Evolutionary conservation across 37 sponge, comb jelly and placozoan species (phyloP), one percentile per base, ranked within the genome.

Genomic region (Spongia lamella): DNA sequence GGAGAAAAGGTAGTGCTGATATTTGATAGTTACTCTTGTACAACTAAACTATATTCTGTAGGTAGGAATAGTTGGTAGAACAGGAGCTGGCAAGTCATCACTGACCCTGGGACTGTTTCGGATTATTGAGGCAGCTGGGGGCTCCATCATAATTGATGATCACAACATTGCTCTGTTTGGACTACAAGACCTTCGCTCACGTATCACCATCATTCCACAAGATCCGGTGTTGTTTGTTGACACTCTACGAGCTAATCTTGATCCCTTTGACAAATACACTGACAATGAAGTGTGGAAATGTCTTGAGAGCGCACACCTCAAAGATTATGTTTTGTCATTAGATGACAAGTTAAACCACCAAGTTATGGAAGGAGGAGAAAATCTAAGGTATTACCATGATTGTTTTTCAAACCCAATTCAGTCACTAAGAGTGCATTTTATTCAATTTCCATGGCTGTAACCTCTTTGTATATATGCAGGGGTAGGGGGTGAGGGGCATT

Each of bases 81-180:
- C 94, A 38, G 97, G 97, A 51, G 97, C 97, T 57, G 97, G 97
- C n/a, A 96, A 96, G 72, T 88, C 94, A n/a, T 96, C 97, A 16
- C 75, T 96, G 37, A 96, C 94, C 32, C 81, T 96, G 35, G 88
- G 91, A 33, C 83, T 96, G 56, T 96, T 96, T 83, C 93, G 97
- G 7, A 96, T 96, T 76, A 77, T 96, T 69, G 93, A 96, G 80
- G 66, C 91, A 66, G 93, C 90, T 32, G 63, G 63, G 50, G 97
- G 93, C 6, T 22, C 68, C 50, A 93, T 96, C 51, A 52, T 76
- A 15, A 84, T 96, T 74, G 96, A 96, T 53, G 80, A 71, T 15
- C 40, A 73, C 7, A 57, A 96, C 64, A 86, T 96, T 27, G 66
- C 90, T 9, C 51, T 56, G 7, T 55, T 89, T 64, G 96, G 96